Percentiles rank a stretch among this genome's conserved stretches.
phyloP scores from a whole-genome alignment of 2,888 invertebrate genomes.

The Andrena bucephala region DNA sequence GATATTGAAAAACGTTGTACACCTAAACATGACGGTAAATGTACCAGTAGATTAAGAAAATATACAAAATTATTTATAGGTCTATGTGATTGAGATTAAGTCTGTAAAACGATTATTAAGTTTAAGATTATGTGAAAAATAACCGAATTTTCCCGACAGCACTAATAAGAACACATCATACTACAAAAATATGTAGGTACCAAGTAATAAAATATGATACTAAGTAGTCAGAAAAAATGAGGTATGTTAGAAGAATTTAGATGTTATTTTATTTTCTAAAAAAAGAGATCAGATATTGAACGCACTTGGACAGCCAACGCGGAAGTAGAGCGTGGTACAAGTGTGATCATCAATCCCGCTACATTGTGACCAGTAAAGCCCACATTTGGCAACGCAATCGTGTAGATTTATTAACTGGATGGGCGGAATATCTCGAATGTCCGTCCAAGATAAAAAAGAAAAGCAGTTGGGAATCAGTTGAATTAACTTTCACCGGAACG shows the following conservation, averaged over 20 bases:
- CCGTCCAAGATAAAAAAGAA: not conserved
- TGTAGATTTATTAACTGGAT: conserved; percentile 51
- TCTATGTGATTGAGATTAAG: not conserved
- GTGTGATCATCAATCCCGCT: conserved; percentile 60
- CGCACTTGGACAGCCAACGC: conserved; percentile 46
- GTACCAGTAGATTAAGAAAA: not conserved
- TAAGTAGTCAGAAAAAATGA: not conserved
- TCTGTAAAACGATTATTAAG: not conserved
- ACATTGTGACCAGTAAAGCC: conserved; percentile 58
- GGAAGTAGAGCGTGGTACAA: conserved; percentile 53
- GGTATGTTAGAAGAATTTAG: not conserved
- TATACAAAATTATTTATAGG: not conserved
- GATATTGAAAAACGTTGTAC: not conserved
- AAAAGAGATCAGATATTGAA: conserved; percentile 44
- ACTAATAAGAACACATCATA: not conserved
- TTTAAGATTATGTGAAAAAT: too few species aligned
- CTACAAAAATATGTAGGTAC: not conserved
- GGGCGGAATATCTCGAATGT: conserved; percentile 21
- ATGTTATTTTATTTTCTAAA: not conserved
- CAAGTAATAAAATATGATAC: too few species aligned
- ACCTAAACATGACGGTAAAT: not conserved
- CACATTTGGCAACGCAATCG: conserved; percentile 50
- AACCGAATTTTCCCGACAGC: not conserved
- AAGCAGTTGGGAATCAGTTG: not conserved
- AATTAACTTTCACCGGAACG: conserved; percentile 37